Base-by-base conservation (phyloP, 2,888 invertebrate species). In the Oligia latruncula region DNA sequence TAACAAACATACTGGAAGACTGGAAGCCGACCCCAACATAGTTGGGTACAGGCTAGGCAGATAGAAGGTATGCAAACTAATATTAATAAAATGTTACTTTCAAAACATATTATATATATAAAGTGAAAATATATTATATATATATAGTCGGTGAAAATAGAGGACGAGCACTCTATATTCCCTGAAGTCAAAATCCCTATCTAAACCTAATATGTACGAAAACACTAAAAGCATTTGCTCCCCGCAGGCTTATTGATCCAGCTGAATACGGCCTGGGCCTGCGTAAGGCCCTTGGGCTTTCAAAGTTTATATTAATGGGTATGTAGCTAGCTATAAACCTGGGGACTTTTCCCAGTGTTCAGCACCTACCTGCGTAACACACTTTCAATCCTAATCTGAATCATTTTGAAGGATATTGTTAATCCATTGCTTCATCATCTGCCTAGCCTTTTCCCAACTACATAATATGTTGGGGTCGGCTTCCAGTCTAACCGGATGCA, bases 151-250 rank as follows among this genome's bases (percentile, higher is more conserved):
- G 43, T 29, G 55, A 58, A 17, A 49, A 29, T 15, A 49, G 6
- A 46, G 15, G n/a, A 58, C 17, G 0, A 64, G 13, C 76, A 82
- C 65, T 78, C 58, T 78, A 58, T 40, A 40, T 40, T 5, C 64
- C 40, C 5, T 3, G 15, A 46, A 58, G 40, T 64, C 58, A 68
- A 71, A 40, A 49, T 55, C 52, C 23, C 11, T 68, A 67, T 68
- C 78, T 23, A 40, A 71, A 71, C 40, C 71, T 78, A 29, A 40
- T 66, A 71, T 23, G 46, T 46, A 82, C 58, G 23, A 15, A 17
- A 76, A 76, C 29, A 29, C 55, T 81, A 67, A 81, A 71, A 81
- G 78, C 67, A 64, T 67, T 83, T 64, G 52, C 49, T 71, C 29
- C 64, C 29, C 35, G 20, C 29, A 2, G 23, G 17, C 17, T 23